A percentile compares a stretch with the other conserved stretches of the same genome.
Evolutionary conservation across 2,888 invertebrate species (phyloP).

Genomic region (Congeria kusceri): DNA sequence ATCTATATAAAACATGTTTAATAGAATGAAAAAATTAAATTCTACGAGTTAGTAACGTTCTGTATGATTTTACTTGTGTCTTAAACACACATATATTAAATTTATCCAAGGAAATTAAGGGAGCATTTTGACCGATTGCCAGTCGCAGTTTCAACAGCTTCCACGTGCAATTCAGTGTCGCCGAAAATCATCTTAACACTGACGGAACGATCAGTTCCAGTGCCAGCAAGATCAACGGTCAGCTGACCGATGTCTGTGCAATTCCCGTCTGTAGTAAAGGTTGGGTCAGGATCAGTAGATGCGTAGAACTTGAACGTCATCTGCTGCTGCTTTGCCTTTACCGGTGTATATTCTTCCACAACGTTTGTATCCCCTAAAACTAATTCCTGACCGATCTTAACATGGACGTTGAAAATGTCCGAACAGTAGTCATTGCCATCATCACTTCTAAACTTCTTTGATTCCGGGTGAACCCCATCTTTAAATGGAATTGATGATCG

Average conservation of each 20-base stretch:
- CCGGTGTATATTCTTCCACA: slow-evolving; percentile 23
- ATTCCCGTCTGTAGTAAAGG: slow-evolving; percentile 22
- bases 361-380: slow-evolving; percentile 21
- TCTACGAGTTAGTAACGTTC: too few species aligned
- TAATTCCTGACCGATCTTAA: slow-evolving; percentile 34
- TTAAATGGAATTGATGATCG: slow-evolving; percentile 21
- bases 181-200: slow-evolving; percentile 36
- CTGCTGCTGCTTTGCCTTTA: not conserved
- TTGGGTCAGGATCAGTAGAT: slow-evolving; percentile 24
- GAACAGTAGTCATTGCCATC: slow-evolving; percentile 26
- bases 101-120: slow-evolving; percentile 33
- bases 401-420: slow-evolving; percentile 38
- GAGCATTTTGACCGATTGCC: slow-evolving; percentile 18
- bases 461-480: slow-evolving; percentile 44
- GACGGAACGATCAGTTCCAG: slow-evolving; percentile 19
- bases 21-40: too few species aligned
- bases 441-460: slow-evolving; percentile 15
- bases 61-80: too few species aligned
- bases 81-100: too few species aligned
- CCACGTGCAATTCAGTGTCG: slow-evolving; percentile 34
- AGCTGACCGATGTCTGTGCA: slow-evolving; percentile 35
- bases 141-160: slow-evolving; percentile 23
- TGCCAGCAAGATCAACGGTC: slow-evolving; percentile 16
- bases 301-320: slow-evolving; percentile 34
- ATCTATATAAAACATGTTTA: too few species aligned